Evolutionary conservation across 2,797 vertebrate species (phyloP), one percentile per base, ranked within the genome.

Genomic region (Tiaroga cobitis): DNA sequence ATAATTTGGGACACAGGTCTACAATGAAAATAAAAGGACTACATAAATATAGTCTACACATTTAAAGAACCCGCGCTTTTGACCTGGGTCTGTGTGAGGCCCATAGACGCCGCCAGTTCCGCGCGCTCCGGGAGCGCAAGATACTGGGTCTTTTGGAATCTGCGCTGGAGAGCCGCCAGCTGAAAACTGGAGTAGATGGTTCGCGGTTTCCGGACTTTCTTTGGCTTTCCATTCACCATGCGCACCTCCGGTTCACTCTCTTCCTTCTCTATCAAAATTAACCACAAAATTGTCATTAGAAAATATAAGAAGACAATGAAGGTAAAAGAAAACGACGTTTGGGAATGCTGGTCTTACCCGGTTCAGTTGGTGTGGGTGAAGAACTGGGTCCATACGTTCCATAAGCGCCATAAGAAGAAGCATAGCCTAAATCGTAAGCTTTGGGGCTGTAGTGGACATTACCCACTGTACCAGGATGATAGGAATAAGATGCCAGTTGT

Each of bases 111-210:
- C 10, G 96, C 96, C 90, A 97, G 92, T 91, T 97, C 96, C 6
- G 96, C 96, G 89, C 96, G 91, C 89, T 97, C 96, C 0, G 96
- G 96, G 90, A 97, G 92, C 0, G 96, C 96, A 91, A 97, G 93
- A 89, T 97, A 97, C 32, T 97, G 96, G 61, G 96, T 96, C 91
- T 96, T 96, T 90, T 97, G 96, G 91, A 97, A 97, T 74, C 96
- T 95, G 76, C 96, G 91, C 90, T 97, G 96, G 81, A 97, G 92
- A 80, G 96, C 96, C 0, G 96, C 96, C 92, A 97, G 93, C 88
- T 97, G 96, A 91, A 97, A 96, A 82, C 96, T 97, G 86, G 96
- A 97, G 88, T 97, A 97, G 93, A 97, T 96, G 70, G 96, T 97
- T 69, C 96, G 91, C 9, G 96, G 96, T 91, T 96, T 97, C 84